Percentiles rank a stretch among this genome's conserved stretches.
Evolutionary conservation across 2,888 invertebrate genomes (phyloP).

Genomic region (Orthosia cruda): DNA sequence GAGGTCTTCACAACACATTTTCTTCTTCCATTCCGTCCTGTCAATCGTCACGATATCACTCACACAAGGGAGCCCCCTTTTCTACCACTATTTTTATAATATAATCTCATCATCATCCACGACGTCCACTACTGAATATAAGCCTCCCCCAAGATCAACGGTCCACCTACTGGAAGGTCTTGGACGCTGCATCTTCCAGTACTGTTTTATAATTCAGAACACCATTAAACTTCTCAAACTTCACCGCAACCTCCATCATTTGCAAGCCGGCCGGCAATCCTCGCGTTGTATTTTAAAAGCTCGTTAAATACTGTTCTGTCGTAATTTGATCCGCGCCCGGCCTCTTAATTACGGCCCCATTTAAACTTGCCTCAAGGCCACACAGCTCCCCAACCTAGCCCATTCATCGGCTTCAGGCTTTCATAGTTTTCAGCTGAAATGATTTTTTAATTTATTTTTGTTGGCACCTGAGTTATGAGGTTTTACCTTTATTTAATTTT

Average conservation of each 20-base stretch:
- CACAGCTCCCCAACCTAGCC: slow-evolving; percentile 18
- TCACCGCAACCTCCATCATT: slow-evolving; percentile 3
- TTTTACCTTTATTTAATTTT: not conserved
- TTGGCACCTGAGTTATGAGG: not conserved
- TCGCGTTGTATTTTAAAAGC: slow-evolving; percentile 58
- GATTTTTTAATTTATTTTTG: slow-evolving; percentile 4
- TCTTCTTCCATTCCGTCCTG: no score
- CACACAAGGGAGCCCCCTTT: no score
- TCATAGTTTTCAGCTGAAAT: slow-evolving; percentile 13
- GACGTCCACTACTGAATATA: no score
- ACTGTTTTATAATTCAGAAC: not conserved
- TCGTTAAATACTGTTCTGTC: slow-evolving; percentile 57
- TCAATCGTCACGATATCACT: no score
- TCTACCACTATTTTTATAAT: no score
- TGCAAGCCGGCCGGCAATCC: slow-evolving; percentile 5
- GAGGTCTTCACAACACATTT: no score
- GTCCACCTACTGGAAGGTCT: no score
- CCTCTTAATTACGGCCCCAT: slow-evolving; percentile 61
- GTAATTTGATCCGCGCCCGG: slow-evolving; percentile 42
- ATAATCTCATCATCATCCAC: no score
- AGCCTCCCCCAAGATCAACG: no score
- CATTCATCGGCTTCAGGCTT: slow-evolving; percentile 46
- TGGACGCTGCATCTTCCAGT: not conserved
- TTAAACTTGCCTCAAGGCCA: slow-evolving; percentile 58
- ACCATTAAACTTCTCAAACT: not conserved